A percentile compares a stretch with the other conserved stretches of the same genome.
phyloP scores from a whole-genome alignment of 2,888 invertebrate species.

The Nymphalis c-album region DNA sequence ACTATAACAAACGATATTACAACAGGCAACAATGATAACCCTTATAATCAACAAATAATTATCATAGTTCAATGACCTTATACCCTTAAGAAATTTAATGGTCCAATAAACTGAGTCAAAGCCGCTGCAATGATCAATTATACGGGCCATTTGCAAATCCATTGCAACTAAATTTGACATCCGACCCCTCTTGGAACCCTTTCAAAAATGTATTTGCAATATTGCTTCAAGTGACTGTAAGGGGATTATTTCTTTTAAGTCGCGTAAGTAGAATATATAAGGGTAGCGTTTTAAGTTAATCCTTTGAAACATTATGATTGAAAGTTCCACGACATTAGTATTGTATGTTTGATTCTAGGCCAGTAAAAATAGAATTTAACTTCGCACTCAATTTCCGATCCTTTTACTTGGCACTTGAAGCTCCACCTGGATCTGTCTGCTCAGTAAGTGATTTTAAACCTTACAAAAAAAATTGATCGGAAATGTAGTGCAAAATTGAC shows the following conservation, averaged over 20 bases:
- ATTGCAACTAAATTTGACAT: constrained; percentile 21
- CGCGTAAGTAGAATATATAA: neutral
- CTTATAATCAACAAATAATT: neutral
- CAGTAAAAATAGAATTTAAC: no score
- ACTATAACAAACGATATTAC: no score
- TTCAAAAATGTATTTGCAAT: constrained; percentile 18
- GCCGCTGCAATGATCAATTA: constrained; percentile 21
- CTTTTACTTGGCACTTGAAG: no score
- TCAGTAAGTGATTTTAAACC: no score
- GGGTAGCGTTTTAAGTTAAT: neutral
- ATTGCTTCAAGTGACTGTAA: constrained; percentile 16
- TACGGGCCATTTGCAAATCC: constrained; percentile 17
- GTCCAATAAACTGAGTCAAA: constrained; percentile 7
- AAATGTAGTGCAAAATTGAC: no score
- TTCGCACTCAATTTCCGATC: no score
- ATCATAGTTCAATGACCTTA: constrained; percentile 3
- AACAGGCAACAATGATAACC: neutral
- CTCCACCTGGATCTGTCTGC: no score
- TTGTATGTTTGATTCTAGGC: neutral
- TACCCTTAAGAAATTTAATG: constrained; percentile 9
- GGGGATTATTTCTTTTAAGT: constrained; percentile 15
- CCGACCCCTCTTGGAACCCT: constrained; percentile 1
- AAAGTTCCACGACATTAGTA: neutral
- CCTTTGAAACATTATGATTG: neutral
- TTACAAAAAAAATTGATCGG: no score